phyloP scores from a whole-genome alignment of 2,888 invertebrate species.

The Mycalesis mineus region DNA sequence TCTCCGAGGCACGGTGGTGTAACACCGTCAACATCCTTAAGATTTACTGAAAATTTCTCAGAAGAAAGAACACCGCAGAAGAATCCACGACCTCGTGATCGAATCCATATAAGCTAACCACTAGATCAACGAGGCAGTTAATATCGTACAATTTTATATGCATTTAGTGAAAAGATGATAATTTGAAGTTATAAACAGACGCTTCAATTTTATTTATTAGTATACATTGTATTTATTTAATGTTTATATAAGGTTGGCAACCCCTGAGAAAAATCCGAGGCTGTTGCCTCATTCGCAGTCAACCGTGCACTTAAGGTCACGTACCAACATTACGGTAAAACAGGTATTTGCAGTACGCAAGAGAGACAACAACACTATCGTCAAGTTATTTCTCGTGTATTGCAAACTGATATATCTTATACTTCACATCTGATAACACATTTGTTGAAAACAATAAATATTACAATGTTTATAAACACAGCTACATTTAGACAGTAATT shows the following conservation, averaged over 20 bases:
- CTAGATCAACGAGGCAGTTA: no score
- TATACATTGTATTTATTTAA: no score
- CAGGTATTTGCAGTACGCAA: slow-evolving; percentile 12
- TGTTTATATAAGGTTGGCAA: background rate
- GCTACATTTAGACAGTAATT: background rate
- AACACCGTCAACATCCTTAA: no score
- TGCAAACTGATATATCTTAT: background rate
- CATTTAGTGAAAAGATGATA: no score
- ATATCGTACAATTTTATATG: no score
- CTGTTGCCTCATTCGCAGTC: background rate
- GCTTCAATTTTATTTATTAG: no score
- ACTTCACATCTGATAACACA: background rate
- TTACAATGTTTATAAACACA: background rate
- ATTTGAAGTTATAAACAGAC: no score
- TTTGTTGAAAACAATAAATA: background rate
- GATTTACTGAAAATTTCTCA: no score
- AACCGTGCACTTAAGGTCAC: slow-evolving; percentile 11
- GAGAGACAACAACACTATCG: slow-evolving; percentile 17
- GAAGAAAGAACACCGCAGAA: no score
- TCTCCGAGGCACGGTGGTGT: no score
- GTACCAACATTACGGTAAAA: slow-evolving; percentile 15
- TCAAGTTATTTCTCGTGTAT: background rate
- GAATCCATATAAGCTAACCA: no score
- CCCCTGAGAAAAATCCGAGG: background rate
- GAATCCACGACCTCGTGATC: no score